phyloP scores from a whole-genome alignment of 2,113 vertebrate species.

The Emydocephalus ijimae region DNA sequence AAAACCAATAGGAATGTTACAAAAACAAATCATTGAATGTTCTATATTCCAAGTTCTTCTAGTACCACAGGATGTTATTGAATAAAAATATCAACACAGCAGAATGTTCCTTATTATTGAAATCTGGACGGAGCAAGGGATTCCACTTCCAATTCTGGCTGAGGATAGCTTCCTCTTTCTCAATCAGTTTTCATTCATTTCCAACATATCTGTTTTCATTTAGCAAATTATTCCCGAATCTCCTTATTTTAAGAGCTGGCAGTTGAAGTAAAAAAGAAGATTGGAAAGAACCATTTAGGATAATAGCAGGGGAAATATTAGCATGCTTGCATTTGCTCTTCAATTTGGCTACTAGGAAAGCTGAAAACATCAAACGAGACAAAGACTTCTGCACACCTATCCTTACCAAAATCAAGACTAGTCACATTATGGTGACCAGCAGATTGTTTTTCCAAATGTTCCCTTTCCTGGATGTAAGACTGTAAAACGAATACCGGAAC shows the following conservation, averaged over 20 bases:
- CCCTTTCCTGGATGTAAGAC: not conserved
- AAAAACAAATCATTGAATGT: not conserved
- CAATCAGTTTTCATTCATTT: not conserved
- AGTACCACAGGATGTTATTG: not conserved
- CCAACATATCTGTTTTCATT: conserved; percentile 2
- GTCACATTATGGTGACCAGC: not conserved
- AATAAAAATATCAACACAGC: not conserved
- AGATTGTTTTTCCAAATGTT: not conserved
- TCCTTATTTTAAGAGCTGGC: not conserved
- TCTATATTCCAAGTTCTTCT: not conserved
- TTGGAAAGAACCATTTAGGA: not conserved
- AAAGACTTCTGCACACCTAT: not conserved
- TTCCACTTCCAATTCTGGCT: conserved; percentile 18
- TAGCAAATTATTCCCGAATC: not conserved
- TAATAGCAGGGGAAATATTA: not conserved
- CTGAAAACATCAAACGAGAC: not conserved
- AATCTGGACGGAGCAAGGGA: conserved; percentile 9
- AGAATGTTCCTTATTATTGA: conserved; percentile 12
- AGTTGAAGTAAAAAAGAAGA: not conserved
- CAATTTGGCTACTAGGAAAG: not conserved
- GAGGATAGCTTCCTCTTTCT: not conserved
- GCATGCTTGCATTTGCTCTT: not conserved
- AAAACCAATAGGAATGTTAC: not conserved
- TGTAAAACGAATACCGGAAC: not conserved
- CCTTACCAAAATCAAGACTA: not conserved